A percentile compares a stretch with the other conserved stretches of the same genome.
Conservation (phyloP, 2,888 invertebrate species). For the Arenicola marina region DNA sequence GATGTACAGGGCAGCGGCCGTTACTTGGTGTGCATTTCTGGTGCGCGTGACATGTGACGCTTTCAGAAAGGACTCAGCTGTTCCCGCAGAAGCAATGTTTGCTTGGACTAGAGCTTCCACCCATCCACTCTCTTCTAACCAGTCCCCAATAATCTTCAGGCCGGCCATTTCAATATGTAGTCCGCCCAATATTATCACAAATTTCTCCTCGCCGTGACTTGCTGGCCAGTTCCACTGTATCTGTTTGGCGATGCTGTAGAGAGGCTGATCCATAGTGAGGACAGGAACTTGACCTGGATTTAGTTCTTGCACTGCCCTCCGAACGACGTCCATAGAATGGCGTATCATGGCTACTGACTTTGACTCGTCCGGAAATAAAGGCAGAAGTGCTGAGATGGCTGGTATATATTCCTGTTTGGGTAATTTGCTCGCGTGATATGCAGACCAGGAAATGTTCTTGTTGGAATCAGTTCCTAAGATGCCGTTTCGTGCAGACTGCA, state of each 20-base stretch:
- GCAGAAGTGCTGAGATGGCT: slow-evolving; percentile 1
- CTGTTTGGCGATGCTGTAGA: not conserved
- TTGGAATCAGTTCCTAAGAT: not conserved
- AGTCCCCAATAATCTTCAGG: not conserved
- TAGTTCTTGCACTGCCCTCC: not conserved
- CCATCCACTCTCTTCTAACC: not conserved
- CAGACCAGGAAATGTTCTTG: slow-evolving; percentile 6
- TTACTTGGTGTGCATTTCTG: too few species aligned
- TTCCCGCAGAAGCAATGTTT: not conserved
- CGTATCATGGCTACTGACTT: not conserved
- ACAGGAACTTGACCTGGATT: not conserved
- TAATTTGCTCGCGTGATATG: not conserved
- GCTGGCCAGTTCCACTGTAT: slow-evolving; percentile 2
- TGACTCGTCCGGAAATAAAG: not conserved
- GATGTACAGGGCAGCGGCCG: too few species aligned
- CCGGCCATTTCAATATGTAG: not conserved
- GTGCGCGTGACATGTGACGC: too few species aligned
- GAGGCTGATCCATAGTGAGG: not conserved
- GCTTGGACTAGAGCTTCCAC: not conserved
- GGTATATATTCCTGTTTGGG: not conserved
- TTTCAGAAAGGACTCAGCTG: too few species aligned
- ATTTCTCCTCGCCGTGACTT: not conserved
- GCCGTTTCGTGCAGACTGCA: not conserved
- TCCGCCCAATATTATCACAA: not conserved
- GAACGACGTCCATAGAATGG: not conserved